Base-by-base conservation (phyloP, 2,797 vertebrate species). In the Euthynnus affinis region DNA sequence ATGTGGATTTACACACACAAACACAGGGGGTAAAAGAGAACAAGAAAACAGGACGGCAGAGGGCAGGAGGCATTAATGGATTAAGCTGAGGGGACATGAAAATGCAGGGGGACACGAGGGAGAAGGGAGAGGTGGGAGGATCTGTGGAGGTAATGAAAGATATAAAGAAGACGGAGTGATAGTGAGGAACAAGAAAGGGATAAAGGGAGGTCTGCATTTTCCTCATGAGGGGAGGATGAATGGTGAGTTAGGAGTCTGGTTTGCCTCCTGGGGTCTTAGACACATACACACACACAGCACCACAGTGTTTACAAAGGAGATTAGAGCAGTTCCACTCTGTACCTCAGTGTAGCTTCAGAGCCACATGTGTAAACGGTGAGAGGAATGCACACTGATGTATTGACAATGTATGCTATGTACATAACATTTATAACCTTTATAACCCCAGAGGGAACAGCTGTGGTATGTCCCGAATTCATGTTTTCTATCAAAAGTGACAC, bases 261-360 rank as follows among this genome's bases (percentile, higher is more conserved):
- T 92, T 86, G 51, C 82, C 86, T 92, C 88, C 66, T 58, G 75
- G 78, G 86, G 79, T 89, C 71, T 78, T 76, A 63, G 6, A 82
- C 71, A 83, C 76, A 75, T 77, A 73, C 29, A 52, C 62, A 32
- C 70, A 58, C 74, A 81, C 67, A 66, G 58, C 69, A 60, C 58
- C 57, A 63, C 57, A 82, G 82, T 93, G 91, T 94, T 92, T 94
- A 92, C 77, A 91, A 12, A 84, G 78, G 71, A 90, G 89, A 92
- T 89, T 90, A 89, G 83, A 78, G 71, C 74, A 60, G 89, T 83
- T 93, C 87, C 83, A 89, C 76, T 84, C 88, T 60, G 89, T 91
- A 81, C 89, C 86, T 84, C 81, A 53, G 76, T 0, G 55, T 69
- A 78, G 64, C 80, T 76, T 66, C 27, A 25, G 51, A 65, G 78